phyloP scores from a whole-genome alignment of 2,888 invertebrate genomes.

The Drosophila recens region DNA sequence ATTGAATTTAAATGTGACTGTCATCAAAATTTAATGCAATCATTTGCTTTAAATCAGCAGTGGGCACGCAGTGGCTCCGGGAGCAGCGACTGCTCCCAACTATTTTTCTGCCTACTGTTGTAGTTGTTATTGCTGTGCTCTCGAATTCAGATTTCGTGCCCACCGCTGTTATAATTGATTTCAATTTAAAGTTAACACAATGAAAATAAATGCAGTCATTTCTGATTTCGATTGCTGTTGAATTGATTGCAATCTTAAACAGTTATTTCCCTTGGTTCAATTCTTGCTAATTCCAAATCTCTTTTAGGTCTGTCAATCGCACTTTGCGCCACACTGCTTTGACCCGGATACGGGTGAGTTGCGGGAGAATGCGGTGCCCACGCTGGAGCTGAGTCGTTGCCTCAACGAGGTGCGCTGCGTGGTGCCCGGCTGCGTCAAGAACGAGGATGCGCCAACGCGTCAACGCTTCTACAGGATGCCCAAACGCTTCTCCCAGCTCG shows the following conservation, averaged over 20 bases:
- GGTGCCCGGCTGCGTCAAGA: constrained; percentile 49
- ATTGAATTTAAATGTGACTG: too few species aligned
- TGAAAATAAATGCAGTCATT: too few species aligned
- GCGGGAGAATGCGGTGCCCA: constrained; percentile 64
- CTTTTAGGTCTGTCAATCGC: constrained; percentile 63
- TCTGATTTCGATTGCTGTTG: too few species aligned
- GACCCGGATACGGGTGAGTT: constrained; percentile 44
- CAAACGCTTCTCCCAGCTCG: constrained; percentile 32
- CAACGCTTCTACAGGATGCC: constrained; percentile 58
- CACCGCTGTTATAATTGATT: too few species aligned
- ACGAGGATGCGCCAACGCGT: constrained; percentile 29
- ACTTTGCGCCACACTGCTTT: constrained; percentile 67
- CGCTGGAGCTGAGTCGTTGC: constrained; percentile 52
- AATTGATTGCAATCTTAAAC: neutral
- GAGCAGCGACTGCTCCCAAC: too few species aligned
- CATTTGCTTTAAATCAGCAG: too few species aligned
- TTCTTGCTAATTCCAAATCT: neutral
- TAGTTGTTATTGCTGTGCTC: too few species aligned
- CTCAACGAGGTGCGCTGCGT: constrained; percentile 45
- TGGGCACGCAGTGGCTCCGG: too few species aligned
- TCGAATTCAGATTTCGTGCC: too few species aligned
- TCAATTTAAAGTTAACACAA: too few species aligned
- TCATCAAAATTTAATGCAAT: too few species aligned
- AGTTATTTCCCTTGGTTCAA: neutral
- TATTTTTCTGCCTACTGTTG: too few species aligned